Evolutionary conservation across 2,113 vertebrate species (phyloP).

Genomic region (Alces alces): DNA sequence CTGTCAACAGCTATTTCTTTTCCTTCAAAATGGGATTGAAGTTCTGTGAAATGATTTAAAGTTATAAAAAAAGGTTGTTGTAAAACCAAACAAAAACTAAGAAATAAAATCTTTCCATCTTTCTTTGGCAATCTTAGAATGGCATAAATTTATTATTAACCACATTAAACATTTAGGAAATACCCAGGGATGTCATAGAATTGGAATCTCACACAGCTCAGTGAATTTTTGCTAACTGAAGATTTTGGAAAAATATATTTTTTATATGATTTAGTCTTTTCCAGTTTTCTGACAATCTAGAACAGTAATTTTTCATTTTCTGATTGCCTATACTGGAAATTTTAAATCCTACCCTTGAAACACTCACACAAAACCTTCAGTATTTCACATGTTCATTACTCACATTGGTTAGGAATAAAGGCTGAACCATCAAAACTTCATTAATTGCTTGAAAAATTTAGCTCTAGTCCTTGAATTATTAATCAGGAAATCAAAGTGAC

Average conservation of each 20-base stretch:
- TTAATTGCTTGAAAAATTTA: background rate
- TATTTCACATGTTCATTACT: background rate
- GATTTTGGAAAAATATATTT: background rate
- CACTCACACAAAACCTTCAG: background rate
- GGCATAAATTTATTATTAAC: background rate
- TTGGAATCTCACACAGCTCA: background rate
- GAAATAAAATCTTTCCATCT: background rate
- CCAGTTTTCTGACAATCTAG: background rate
- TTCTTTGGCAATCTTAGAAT: background rate
- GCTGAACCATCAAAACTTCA: background rate
- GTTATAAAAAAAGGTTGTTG: background rate
- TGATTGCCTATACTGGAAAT: background rate
- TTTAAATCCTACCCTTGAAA: background rate
- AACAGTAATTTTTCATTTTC: background rate
- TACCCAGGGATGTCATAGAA: background rate
- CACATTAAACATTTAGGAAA: background rate
- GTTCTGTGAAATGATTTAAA: conserved; percentile 4
- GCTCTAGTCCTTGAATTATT: background rate
- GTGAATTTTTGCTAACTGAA: background rate
- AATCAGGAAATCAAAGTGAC: conserved; percentile 17
- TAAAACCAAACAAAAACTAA: background rate
- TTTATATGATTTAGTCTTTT: background rate
- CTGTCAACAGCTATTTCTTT: conserved; percentile 66
- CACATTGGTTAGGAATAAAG: background rate
- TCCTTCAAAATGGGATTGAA: conserved; percentile 67